Evolutionary conservation across 2,797 vertebrate species (phyloP), one percentile per base, ranked within the genome.

Genomic region (Clamator glandarius): DNA sequence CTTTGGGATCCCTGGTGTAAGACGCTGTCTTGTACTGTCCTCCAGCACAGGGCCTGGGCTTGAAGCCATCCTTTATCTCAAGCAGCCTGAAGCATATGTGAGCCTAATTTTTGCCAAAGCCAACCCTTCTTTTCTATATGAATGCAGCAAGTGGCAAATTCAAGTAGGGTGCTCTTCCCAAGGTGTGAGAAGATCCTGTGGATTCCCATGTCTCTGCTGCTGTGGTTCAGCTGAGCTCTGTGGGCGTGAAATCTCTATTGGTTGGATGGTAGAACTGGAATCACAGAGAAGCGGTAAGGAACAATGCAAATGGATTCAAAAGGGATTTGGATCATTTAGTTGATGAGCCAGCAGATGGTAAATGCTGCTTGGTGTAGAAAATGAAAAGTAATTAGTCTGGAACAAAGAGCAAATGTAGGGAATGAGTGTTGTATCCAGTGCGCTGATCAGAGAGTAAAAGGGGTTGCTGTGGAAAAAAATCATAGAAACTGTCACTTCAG

Each of bases 281-380:
- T 41, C 57, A 75, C n/a, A 44, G 70, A n/a, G 76, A 94, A 92
- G 69, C 0, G 11, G 90, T 88, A 89, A 87, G 83, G 69, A 93
- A 88, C 80, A 92, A 89, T 68, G 55, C 74, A 52, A 77, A 50
- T 0, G 2, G 74, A 80, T 95, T 96, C 92, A 92, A 92, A 95
- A 81, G 88, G 84, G 88, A 95, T 95, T 95, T 96, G 57, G 39
- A 79, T 92, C 82, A 66, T 95, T 96, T 95, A 94, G 84, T 44
- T 91, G 94, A 96, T 91, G 94, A 97, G 69, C 85, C 95, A 91
- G 89, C 91, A 89, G 93, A 95, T 91, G 91, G 95, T 87, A 92
- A 94, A 90, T 87, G 87, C 78, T 91, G 88, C 78, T 94, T 77
- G 75, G 93, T 92, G 62, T 36, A 67, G 90, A 92, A 94, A 91